Conservation (phyloP, 2,797 vertebrate species). For the Pseudotriccus pelzelni region DNA sequence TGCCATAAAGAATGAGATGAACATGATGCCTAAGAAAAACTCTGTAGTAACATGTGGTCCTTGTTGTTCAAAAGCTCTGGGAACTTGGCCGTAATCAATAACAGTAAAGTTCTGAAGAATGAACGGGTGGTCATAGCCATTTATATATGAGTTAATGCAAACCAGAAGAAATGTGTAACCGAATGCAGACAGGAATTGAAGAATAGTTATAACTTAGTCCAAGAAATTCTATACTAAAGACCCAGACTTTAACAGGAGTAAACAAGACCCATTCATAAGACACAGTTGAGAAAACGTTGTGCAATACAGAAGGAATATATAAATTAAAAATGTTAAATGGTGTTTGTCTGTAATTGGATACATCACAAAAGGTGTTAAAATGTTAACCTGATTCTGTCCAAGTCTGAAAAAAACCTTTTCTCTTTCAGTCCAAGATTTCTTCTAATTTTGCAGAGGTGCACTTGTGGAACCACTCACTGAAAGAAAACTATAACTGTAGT, state of each 20-base stretch:
- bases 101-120: not conserved
- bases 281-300: not conserved
- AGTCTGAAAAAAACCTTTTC: not conserved
- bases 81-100: not conserved
- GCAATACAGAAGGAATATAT: not conserved
- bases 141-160: not conserved
- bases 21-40: not conserved
- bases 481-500: not conserved
- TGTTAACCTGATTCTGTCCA: not conserved
- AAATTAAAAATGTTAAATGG: not conserved
- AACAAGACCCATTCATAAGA: not conserved
- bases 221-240: not conserved
- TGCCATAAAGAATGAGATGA: not conserved
- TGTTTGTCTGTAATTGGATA: not conserved
- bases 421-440: not conserved
- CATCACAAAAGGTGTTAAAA: not conserved
- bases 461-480: not conserved
- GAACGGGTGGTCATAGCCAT: not conserved
- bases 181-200: not conserved
- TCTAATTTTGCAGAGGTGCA: not conserved
- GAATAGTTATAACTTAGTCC: not conserved
- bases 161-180: not conserved
- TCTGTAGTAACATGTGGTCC: not conserved
- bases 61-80: not conserved
- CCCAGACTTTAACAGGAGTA: not conserved